Evolutionary conservation across 1,140 invertebrate genomes (phyloP), one percentile per base, ranked within the genome.

Genomic region (Caenorhabditis briggsae): DNA sequence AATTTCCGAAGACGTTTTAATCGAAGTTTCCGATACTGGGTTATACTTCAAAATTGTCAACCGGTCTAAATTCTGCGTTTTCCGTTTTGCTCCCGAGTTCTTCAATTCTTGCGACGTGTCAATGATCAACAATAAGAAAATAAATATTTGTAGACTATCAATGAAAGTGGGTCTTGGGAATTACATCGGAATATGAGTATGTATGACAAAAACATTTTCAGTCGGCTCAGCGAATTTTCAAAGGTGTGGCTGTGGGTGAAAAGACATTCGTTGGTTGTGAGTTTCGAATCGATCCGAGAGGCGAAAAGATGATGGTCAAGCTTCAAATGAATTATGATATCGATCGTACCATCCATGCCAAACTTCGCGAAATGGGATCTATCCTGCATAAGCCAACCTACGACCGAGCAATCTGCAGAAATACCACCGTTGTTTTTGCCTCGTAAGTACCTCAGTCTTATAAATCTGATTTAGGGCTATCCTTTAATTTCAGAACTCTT

Each of bases 291-390:
- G 46, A 78, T 50, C 70, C 70, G 23, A 78, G 14, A 50, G 70
- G 18, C 7, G 70, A 78, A 14, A 48, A 23, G 46, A 23, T 78
- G 70, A 78, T 78, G 70, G 70, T 78, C 12, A 78, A 78, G n/a
- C n/a, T 78, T 8, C 70, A 78, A 14, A 78, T 78, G 70, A 78
- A 78, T 78, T 78, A 78, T 11, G 70, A 78, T 53, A 78, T 78
- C 53, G 46, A 78, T 5, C 43, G 46, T 20, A 78, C 70, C 53
- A 78, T 78, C 20, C n/a, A 78, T 18, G 70, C 70, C 5, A 78
- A 78, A 23, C 46, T 78, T 50, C 70, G 70, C 23, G 70, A 78
- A 78, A 78, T 78, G 70, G 70, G 70, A 48, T 50, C 70, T 2
- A 43, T 78, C 7, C 70, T 78, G 12, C 70, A 78, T 14, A 78